These are phyloP conservation scores for Drosophila subsilvestris DNA, from an alignment of 2,888 invertebrate genomes.

Conservation along the genomic window DNA sequence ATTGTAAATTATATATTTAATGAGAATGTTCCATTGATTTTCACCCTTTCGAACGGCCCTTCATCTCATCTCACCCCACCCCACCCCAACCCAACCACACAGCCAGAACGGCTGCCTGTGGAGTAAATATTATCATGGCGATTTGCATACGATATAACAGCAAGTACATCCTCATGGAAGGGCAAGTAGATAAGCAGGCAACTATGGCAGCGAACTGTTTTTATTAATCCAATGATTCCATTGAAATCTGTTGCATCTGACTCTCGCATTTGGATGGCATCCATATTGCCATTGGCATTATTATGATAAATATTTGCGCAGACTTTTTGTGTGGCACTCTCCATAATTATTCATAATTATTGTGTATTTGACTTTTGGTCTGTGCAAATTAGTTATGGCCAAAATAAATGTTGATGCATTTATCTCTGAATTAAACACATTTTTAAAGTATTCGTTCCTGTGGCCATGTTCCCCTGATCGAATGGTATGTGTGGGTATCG, in stretches of 20 bases:
- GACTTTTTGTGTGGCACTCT: no score
- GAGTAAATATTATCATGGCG: conserved; percentile 23
- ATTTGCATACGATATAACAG: conserved; percentile 6
- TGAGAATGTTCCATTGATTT: conserved; percentile 25
- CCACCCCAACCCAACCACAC: no score
- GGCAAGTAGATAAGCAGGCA: background rate
- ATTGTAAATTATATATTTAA: conserved; percentile 37
- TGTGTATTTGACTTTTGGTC: background rate
- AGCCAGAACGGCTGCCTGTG: background rate
- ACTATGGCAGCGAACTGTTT: background rate
- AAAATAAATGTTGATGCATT: no score
- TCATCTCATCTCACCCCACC: background rate
- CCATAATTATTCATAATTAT: background rate
- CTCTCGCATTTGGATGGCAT: background rate
- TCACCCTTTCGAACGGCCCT: no score
- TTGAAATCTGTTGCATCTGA: conserved; percentile 3
- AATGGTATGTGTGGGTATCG: no score
- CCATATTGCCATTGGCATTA: background rate
- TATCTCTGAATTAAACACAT: no score
- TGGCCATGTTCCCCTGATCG: no score
- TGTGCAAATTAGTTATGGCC: background rate
- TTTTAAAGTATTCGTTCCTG: no score
- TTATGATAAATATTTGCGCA: background rate
- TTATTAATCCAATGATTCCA: conserved; percentile 26
- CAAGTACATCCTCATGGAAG: conserved; percentile 9